Percentiles rank a stretch among this genome's conserved stretches.
phyloP scores from a whole-genome alignment of 2,888 invertebrate species.

The Prenolepis imparis region DNA sequence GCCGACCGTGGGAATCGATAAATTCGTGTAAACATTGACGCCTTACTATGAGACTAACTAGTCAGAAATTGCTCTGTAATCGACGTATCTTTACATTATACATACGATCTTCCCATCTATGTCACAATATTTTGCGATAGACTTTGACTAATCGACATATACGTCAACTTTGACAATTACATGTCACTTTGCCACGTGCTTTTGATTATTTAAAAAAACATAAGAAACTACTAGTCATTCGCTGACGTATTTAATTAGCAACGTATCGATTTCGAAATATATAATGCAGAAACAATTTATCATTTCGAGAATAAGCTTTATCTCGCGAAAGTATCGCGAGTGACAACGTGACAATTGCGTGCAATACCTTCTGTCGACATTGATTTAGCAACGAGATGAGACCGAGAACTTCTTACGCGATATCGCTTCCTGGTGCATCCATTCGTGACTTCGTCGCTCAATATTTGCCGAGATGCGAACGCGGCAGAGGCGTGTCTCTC shows the following conservation, averaged over 20 bases:
- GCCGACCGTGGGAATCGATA: constrained; percentile 28
- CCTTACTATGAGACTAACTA: not conserved
- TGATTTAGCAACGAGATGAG: constrained; percentile 18
- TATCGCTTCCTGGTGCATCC: constrained; percentile 71
- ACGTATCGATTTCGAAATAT: not conserved
- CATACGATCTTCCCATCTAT: not conserved
- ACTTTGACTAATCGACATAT: not conserved
- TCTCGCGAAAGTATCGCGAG: not conserved
- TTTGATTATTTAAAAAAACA: not conserved
- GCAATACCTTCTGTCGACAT: constrained; percentile 37
- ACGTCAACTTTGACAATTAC: not conserved
- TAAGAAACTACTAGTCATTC: not conserved
- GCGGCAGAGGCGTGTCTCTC: not conserved
- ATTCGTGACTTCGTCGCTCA: constrained; percentile 78
- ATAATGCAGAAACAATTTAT: not conserved
- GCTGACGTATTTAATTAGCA: not conserved
- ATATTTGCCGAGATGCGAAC: constrained; percentile 75
- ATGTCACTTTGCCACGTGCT: not conserved
- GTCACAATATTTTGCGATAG: not conserved
- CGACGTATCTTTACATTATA: not conserved
- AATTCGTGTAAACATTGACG: not conserved
- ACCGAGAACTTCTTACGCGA: constrained; percentile 54
- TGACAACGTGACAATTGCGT: not conserved
- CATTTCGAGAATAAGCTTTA: constrained; percentile 13
- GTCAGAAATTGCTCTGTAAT: not conserved